A percentile compares a stretch with the other conserved stretches of the same genome.
Evolutionary conservation across 2,113 vertebrate genomes (phyloP).

Genomic region (Callipepla californica): DNA sequence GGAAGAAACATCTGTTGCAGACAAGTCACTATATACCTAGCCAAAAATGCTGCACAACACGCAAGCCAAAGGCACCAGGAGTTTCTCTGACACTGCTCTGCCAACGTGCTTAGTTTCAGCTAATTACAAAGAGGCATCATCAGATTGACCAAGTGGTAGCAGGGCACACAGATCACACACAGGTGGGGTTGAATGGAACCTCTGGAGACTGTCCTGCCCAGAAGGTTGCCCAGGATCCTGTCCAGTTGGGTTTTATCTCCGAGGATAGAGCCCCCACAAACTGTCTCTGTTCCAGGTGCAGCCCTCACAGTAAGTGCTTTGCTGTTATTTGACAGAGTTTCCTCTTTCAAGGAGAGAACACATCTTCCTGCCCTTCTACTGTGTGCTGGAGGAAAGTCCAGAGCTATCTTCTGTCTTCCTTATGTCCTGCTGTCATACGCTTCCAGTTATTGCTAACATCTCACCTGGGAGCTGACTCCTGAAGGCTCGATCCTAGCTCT

Average conservation of each 20-base stretch:
- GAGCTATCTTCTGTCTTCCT: not conserved
- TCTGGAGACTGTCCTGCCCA: accelerated
- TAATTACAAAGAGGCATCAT: conserved; percentile 1
- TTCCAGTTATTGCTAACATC: not conserved
- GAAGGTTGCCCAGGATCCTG: not conserved
- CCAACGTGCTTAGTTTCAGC: not conserved
- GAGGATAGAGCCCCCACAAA: not conserved
- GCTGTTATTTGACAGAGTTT: not conserved
- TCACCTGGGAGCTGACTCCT: not conserved
- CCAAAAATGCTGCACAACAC: not conserved
- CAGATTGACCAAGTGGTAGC: not conserved
- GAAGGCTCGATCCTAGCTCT: not conserved
- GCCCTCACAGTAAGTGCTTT: not conserved
- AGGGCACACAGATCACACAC: not conserved
- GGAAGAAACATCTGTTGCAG: conserved; percentile 44
- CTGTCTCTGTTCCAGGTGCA: not conserved
- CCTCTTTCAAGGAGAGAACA: not conserved
- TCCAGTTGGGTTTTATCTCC: not conserved
- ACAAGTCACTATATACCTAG: conserved; percentile 12
- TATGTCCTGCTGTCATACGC: not conserved
- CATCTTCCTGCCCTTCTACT: not conserved
- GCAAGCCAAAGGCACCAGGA: conserved; percentile 25
- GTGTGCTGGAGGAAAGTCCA: not conserved
- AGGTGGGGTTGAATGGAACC: not conserved
- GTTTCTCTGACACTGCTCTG: not conserved